phyloP scores from a whole-genome alignment of 2,888 invertebrate genomes.

The Ennomos fuscantarius region DNA sequence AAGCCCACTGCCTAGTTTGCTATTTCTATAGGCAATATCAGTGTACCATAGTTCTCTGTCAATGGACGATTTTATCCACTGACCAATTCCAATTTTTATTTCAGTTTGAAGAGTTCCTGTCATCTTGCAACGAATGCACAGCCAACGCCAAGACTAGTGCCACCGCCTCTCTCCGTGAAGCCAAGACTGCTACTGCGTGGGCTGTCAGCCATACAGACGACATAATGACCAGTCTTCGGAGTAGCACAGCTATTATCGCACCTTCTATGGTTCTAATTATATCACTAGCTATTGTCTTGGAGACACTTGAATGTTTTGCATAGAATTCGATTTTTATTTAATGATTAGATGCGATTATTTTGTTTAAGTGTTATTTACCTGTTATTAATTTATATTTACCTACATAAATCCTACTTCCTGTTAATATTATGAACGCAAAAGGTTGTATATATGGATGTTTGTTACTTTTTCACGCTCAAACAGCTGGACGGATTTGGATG shows the following conservation, averaged over 20 bases:
- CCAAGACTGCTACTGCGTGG: slow-evolving; percentile 55
- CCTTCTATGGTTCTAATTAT: slow-evolving; percentile 49
- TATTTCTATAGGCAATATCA: too few relatives aligned
- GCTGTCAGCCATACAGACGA: slow-evolving; percentile 59
- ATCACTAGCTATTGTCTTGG: slow-evolving; percentile 15
- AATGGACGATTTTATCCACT: too few relatives aligned
- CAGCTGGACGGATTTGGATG: too few relatives aligned
- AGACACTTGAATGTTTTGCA: slow-evolving; percentile 16
- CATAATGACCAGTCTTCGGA: slow-evolving; percentile 54
- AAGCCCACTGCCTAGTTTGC: too few relatives aligned
- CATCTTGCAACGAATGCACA: slow-evolving; percentile 57
- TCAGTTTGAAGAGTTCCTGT: slow-evolving; percentile 69
- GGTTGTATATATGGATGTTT: too few relatives aligned
- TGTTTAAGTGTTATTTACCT: too few relatives aligned
- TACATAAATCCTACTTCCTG: too few relatives aligned
- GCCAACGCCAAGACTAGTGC: slow-evolving; percentile 50
- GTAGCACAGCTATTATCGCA: slow-evolving; percentile 39
- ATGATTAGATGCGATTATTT: too few relatives aligned
- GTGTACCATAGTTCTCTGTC: too few relatives aligned
- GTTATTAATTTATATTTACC: too few relatives aligned
- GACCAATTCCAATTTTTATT: slow-evolving; percentile 6
- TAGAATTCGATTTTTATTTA: slow-evolving; percentile 6
- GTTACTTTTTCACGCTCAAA: too few relatives aligned
- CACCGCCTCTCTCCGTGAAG: slow-evolving; percentile 41
- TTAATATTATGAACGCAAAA: too few relatives aligned